Base-by-base conservation (phyloP, 2,113 vertebrate species). In the Candoia aspera region DNA sequence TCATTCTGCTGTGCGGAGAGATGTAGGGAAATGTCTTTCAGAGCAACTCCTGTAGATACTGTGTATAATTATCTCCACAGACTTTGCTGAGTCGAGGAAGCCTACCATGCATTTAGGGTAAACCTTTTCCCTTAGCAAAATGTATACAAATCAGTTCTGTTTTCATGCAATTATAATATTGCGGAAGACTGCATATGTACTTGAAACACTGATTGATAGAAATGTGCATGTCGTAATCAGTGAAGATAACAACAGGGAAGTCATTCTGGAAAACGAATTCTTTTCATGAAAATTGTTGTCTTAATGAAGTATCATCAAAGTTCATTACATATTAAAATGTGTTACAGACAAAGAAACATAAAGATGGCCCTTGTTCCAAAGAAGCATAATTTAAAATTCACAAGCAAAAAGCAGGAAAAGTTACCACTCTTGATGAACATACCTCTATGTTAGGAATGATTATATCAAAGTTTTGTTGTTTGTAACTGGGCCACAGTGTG, bases 161-260 rank as follows among this genome's bases (percentile, higher is more conserved):
- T 85, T 93, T 93, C 33, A 84, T 94, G 91, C 94, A 95, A 94
- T 92, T 90, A 90, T 53, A 54, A 21, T 53, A 26, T 17, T 15
- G 9, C 57, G 59, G 90, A 93, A 95, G 95, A 95, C 95, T 37
- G 92, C 29, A 84, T 89, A 4, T 13, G 23, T 92, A 93, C 90
- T 73, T 17, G 24, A 91, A 79, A 24, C 60, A 93, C 79, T 5
- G 6, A 83, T 89, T 62, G n/a, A 4, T 64, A 89, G 12, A 68
- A 21, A 49, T 19, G 0, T 89, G 93, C 42, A 68, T 49, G 33
- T 26, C 91, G 26, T 37, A 92, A 58, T 59, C 21, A 0, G 0
- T 57, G 33, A 84, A 84, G 73, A 46, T 42, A 46, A 46, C 24
- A 26, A 15, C 21, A 60, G 58, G 55, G 85, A 90, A 29, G 62